Conservation (phyloP, 2,888 invertebrate species). For the Nemotelus nigrinus region DNA sequence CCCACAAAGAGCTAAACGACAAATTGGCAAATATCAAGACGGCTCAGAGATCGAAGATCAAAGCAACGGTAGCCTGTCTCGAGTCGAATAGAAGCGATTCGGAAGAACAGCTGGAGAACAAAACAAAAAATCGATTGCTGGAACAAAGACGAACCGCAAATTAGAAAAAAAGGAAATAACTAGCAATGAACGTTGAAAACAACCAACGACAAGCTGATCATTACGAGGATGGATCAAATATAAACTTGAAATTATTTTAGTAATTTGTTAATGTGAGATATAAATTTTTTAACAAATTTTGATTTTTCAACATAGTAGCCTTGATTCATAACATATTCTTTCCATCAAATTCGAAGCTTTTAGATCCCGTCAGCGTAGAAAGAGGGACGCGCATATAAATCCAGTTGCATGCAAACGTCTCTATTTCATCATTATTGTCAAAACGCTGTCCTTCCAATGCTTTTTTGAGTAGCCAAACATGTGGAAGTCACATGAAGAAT, state of each 20-base stretch:
- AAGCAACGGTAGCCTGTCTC: slow-evolving; percentile 91
- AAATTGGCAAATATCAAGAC: slow-evolving; percentile 96
- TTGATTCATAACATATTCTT: no score
- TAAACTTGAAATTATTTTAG: slow-evolving; percentile 45
- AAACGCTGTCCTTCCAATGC: no score
- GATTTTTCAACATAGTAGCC: no score
- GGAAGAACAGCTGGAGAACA: slow-evolving; percentile 95
- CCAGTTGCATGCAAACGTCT: no score
- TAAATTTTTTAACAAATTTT: not conserved
- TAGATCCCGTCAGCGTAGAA: no score
- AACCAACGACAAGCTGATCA: slow-evolving; percentile 96
- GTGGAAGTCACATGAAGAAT: no score
- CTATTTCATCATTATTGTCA: no score
- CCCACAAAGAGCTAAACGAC: slow-evolving; percentile 94
- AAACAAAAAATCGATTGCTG: slow-evolving; percentile 91
- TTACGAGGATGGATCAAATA: slow-evolving; percentile 78
- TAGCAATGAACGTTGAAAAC: slow-evolving; percentile 92
- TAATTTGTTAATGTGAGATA: slow-evolving; percentile 85
- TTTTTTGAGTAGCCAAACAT: no score
- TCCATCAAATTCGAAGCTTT: no score
- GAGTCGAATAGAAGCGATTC: slow-evolving; percentile 94
- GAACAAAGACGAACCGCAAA: slow-evolving; percentile 88
- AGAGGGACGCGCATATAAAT: no score
- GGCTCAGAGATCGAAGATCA: slow-evolving; percentile 90
- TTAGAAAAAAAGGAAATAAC: slow-evolving; percentile 95